Percentiles rank a stretch among this genome's conserved stretches.
Evolutionary conservation across 2,113 vertebrate genomes (phyloP).

Genomic region (Procapra przewalskii): DNA sequence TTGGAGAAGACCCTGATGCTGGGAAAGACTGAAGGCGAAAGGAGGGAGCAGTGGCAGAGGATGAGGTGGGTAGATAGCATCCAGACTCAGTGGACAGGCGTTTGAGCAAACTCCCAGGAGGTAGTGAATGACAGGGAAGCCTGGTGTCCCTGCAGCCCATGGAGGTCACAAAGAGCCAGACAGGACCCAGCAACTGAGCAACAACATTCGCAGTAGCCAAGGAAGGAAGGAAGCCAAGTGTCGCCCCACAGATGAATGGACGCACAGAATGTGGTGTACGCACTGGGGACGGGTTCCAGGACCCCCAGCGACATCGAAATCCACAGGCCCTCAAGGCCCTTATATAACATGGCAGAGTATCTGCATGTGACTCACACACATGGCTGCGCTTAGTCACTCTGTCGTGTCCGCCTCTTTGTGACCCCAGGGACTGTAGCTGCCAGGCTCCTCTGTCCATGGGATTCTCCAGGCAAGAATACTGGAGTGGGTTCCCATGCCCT

Average conservation of each 20-base stretch:
- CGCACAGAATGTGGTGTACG: rapidly evolving
- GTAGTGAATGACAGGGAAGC: not conserved
- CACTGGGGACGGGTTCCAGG: not conserved
- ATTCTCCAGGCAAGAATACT: not conserved
- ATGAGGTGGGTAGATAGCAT: not conserved
- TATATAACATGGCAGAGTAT: rapidly evolving
- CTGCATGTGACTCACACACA: rapidly evolving
- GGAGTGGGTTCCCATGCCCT: not conserved
- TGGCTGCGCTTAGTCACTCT: not conserved
- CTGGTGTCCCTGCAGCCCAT: not conserved
- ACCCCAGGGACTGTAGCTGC: not conserved
- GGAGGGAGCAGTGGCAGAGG: not conserved
- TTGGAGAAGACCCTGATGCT: not conserved
- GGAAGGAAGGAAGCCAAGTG: not conserved
- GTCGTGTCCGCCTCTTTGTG: rapidly evolving
- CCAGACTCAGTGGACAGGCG: not conserved
- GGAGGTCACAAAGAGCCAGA: not conserved
- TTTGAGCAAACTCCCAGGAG: not conserved
- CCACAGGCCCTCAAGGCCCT: not conserved
- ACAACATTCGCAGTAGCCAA: not conserved
- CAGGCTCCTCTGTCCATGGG: not conserved
- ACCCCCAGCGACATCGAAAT: not conserved
- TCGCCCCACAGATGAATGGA: rapidly evolving
- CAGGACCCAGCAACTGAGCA: not conserved
- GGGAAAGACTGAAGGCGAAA: not conserved